Conservation (phyloP, 1,140 invertebrate genomes). For the Cryptotermes secundus region DNA sequence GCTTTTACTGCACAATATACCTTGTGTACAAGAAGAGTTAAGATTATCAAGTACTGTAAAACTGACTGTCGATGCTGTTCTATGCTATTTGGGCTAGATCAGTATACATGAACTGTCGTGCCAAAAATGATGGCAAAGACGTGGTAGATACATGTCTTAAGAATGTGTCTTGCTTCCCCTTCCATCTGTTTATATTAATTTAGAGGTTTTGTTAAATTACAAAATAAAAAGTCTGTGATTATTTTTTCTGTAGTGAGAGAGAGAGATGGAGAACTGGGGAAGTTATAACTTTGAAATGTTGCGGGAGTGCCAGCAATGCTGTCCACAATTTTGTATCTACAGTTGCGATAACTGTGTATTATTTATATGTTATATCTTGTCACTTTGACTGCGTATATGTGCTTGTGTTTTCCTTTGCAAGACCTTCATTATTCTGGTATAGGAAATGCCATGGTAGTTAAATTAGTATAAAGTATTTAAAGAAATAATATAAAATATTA, state of each 20-base stretch:
- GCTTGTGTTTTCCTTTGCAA: background rate
- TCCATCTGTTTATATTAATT: background rate
- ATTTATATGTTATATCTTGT: background rate
- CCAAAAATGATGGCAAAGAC: background rate
- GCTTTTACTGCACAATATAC: too few relatives aligned
- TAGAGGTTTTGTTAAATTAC: background rate
- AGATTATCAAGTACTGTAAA: too few relatives aligned
- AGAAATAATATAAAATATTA: conserved; percentile 15
- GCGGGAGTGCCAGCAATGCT: background rate
- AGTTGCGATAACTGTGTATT: background rate
- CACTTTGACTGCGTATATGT: background rate
- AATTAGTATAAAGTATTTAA: conserved; percentile 16
- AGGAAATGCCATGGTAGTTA: conserved; percentile 11
- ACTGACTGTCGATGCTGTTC: background rate
- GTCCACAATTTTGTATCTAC: background rate
- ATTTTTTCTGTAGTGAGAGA: background rate
- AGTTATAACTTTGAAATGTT: background rate
- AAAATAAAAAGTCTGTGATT: conserved; percentile 14
- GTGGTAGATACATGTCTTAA: background rate
- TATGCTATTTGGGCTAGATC: background rate
- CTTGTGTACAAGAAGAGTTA: too few relatives aligned
- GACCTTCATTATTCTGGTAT: conserved; percentile 6
- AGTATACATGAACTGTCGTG: background rate
- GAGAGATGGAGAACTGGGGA: background rate
- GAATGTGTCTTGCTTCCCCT: background rate